These are phyloP conservation scores for Limulus polyphemus DNA, from an alignment of 2,888 invertebrate genomes.

Conservation along the genomic window DNA sequence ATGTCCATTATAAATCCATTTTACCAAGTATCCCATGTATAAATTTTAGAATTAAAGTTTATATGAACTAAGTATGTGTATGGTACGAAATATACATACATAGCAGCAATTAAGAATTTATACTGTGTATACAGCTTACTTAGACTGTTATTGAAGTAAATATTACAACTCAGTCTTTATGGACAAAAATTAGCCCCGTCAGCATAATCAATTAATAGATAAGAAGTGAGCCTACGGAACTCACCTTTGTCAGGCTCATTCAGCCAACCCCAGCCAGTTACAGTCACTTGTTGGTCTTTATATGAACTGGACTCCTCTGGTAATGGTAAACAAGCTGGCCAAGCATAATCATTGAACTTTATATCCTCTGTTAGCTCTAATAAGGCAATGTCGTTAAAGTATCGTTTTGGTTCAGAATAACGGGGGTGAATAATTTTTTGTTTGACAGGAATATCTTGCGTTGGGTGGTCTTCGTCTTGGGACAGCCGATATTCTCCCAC, in stretches of 20 bases:
- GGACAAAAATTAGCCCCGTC: no score
- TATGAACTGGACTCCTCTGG: neutral
- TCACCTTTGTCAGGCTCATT: conserved; percentile 47
- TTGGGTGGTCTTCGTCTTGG: conserved; percentile 26
- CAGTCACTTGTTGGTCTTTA: conserved; percentile 47
- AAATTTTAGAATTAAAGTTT: no score
- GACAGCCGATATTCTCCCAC: conserved; percentile 58
- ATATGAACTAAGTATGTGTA: no score
- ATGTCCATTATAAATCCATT: no score
- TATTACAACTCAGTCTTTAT: no score
- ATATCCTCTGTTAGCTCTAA: conserved; percentile 51
- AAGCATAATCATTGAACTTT: conserved; percentile 53
- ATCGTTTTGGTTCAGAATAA: conserved; percentile 12
- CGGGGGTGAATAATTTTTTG: conserved; percentile 52
- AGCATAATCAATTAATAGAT: no score
- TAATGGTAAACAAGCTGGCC: conserved; percentile 61
- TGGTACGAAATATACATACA: no score
- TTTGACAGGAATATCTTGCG: conserved; percentile 39
- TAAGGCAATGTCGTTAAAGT: conserved; percentile 52
- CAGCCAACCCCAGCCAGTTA: conserved; percentile 79
- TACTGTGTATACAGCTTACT: no score
- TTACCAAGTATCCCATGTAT: no score
- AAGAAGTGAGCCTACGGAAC: no score
- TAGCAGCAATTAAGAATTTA: no score
- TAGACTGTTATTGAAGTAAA: no score